Conservation (phyloP, 2,888 invertebrate genomes). For the Lasiommata megera region DNA sequence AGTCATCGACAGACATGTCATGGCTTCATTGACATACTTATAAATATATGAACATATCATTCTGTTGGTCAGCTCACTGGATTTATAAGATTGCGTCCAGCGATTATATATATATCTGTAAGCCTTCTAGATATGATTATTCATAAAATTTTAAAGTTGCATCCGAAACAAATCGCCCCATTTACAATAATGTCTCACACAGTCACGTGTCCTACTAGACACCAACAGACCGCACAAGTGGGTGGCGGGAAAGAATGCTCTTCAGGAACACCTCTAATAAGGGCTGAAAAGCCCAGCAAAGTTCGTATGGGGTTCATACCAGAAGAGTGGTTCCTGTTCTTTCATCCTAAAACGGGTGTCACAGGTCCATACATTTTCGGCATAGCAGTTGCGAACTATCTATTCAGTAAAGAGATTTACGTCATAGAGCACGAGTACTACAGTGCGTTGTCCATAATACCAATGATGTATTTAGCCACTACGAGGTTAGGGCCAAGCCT, state of each 20-base stretch:
- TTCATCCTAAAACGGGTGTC: conserved; percentile 94
- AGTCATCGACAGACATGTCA: no score
- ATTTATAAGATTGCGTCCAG: no score
- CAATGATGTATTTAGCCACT: conserved; percentile 80
- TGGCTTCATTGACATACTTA: no score
- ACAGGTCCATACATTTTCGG: conserved; percentile 95
- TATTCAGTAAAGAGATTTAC: conserved; percentile 95
- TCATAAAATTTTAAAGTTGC: not conserved
- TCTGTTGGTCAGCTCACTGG: no score
- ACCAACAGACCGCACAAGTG: not conserved
- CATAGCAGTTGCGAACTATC: conserved; percentile 87
- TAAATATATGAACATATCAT: no score
- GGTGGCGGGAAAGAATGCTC: not conserved
- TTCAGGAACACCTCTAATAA: conserved; percentile 34
- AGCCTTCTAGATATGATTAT: no score
- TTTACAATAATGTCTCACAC: not conserved
- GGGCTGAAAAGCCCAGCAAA: conserved; percentile 54
- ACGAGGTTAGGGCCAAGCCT: conserved; percentile 86
- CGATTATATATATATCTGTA: no score
- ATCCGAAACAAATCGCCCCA: not conserved
- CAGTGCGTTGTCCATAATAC: conserved; percentile 85
- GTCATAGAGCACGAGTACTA: conserved; percentile 96
- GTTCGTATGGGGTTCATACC: conserved; percentile 81
- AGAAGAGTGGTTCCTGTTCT: conserved; percentile 86
- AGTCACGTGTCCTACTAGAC: not conserved